Evolutionary conservation across 2,797 vertebrate genomes (phyloP).

Genomic region (Falco concolor): DNA sequence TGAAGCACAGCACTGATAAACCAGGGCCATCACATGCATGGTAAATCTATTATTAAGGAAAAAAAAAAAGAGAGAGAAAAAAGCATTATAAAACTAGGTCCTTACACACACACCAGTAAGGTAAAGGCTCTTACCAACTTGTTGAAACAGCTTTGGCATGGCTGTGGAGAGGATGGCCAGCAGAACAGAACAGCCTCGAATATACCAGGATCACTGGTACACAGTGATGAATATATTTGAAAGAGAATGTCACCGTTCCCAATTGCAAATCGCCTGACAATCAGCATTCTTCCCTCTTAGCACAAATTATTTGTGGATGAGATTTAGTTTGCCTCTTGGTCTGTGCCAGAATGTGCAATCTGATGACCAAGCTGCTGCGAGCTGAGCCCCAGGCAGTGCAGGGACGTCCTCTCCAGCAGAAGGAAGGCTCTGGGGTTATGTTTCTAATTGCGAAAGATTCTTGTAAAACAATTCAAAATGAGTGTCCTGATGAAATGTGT

Average conservation of each 20-base stretch:
- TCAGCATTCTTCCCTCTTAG: background rate
- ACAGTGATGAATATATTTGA: background rate
- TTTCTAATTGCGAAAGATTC: constrained; percentile 41
- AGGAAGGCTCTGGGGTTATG: background rate
- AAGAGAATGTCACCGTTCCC: background rate
- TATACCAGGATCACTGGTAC: background rate
- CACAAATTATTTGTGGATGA: background rate
- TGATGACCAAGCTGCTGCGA: background rate
- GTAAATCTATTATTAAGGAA: constrained; percentile 74
- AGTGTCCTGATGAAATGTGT: background rate
- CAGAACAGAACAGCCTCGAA: background rate
- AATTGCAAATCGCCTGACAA: background rate
- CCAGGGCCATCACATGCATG: constrained; percentile 88
- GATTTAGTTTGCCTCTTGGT: background rate
- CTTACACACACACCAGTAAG: background rate
- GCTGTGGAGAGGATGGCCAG: background rate
- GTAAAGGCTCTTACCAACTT: background rate
- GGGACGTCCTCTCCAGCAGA: background rate
- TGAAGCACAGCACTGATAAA: constrained; percentile 88
- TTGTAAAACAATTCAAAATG: constrained; percentile 20
- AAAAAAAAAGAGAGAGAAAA: no score
- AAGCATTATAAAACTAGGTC: background rate
- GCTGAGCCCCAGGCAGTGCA: background rate
- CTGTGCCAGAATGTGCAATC: background rate
- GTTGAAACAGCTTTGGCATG: background rate